Evolutionary conservation across 2,113 vertebrate genomes (phyloP).

Genomic region (Pseudopipra pipra): DNA sequence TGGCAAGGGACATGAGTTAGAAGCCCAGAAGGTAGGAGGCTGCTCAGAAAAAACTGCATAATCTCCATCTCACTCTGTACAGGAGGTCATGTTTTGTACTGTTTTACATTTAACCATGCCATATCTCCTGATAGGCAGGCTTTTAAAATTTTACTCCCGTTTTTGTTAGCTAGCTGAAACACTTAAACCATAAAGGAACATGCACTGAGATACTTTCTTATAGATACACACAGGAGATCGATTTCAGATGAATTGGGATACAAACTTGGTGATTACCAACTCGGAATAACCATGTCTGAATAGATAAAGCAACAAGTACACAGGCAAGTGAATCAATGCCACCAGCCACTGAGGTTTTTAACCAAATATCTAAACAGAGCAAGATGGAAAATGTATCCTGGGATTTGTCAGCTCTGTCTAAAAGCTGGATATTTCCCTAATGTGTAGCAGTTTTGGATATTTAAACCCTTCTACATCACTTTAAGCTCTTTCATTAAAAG

Average conservation of each 20-base stretch:
- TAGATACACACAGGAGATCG: rapidly evolving
- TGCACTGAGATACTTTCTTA: not conserved
- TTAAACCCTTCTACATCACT: not conserved
- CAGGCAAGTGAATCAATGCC: not conserved
- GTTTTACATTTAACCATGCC: not conserved
- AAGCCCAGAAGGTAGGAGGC: not conserved
- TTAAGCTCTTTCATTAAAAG: not conserved
- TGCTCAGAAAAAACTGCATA: not conserved
- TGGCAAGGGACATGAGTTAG: not conserved
- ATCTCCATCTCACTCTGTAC: not conserved
- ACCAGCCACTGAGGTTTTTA: not conserved
- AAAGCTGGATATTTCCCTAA: not conserved
- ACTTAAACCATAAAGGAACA: not conserved
- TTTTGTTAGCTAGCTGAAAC: not conserved
- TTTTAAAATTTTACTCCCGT: not conserved
- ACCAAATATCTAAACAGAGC: not conserved
- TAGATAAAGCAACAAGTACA: not conserved
- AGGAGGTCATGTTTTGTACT: not conserved
- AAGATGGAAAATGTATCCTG: not conserved
- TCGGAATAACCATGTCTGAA: not conserved
- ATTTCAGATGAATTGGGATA: not conserved
- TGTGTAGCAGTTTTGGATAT: rapidly evolving
- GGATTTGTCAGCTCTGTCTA: not conserved
- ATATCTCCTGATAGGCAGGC: not conserved
- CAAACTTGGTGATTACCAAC: not conserved